Evolutionary conservation across 1,140 invertebrate genomes (phyloP).

Genomic region (Halyomorpha halys): DNA sequence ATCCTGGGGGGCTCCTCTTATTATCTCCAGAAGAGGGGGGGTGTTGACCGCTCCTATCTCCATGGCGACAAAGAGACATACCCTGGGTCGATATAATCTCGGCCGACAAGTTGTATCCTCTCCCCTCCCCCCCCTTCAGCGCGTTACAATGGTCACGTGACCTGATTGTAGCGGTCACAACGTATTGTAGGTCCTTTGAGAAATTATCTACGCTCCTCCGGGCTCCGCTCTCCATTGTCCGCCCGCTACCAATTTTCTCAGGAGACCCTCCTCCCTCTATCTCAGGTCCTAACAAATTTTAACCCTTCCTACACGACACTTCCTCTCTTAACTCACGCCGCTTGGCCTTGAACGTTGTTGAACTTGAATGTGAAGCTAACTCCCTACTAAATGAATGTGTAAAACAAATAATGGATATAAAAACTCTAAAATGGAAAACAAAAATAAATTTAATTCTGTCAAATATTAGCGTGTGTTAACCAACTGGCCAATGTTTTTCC

Average conservation of each 20-base stretch:
- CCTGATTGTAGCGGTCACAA: not conserved
- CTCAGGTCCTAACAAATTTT: too few relatives aligned
- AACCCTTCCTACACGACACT: too few relatives aligned
- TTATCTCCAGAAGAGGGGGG: not conserved
- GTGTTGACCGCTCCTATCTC: slow-evolving; percentile 2
- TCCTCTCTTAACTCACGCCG: too few relatives aligned
- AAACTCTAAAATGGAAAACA: too few relatives aligned
- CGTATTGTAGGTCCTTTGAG: too few relatives aligned
- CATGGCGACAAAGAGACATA: slow-evolving; percentile 8
- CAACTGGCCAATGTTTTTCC: too few relatives aligned
- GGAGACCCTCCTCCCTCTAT: not conserved
- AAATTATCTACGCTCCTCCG: not conserved
- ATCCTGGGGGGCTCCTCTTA: not conserved
- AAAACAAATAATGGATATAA: too few relatives aligned
- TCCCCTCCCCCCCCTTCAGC: not conserved
- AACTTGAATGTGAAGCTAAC: too few relatives aligned
- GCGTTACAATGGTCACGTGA: slow-evolving; percentile 4
- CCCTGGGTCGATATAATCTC: slow-evolving; percentile 8
- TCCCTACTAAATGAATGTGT: too few relatives aligned
- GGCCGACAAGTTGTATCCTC: slow-evolving; percentile 1
- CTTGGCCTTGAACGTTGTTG: too few relatives aligned
- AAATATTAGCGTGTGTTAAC: too few relatives aligned
- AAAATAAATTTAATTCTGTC: too few relatives aligned
- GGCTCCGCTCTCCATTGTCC: not conserved
- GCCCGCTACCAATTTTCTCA: not conserved